Percentiles rank a stretch among this genome's conserved stretches.
Conservation (phyloP, 2,888 invertebrate species). For the Cephus rjabovi region DNA sequence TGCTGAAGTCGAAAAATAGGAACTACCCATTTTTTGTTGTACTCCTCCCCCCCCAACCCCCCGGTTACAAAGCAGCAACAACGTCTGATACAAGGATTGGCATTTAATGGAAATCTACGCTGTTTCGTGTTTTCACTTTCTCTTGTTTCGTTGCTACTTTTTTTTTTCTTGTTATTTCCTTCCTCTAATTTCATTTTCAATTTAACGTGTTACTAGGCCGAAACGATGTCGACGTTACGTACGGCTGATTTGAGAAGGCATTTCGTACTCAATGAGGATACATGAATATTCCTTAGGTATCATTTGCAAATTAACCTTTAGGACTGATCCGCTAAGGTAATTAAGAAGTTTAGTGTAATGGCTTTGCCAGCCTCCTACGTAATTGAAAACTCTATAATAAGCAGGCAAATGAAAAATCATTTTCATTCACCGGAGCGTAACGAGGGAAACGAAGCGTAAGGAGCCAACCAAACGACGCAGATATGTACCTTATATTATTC, state of each 20-base stretch:
- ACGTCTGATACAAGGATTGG: constrained; percentile 20
- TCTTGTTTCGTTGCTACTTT: background rate
- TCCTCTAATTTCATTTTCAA: background rate
- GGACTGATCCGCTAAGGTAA: background rate
- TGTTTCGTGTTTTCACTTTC: constrained; percentile 15
- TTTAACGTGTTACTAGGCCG: background rate
- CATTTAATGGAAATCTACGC: constrained; percentile 37
- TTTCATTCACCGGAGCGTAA: background rate
- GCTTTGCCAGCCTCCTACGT: background rate
- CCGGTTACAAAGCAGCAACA: constrained; percentile 15
- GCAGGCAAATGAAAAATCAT: background rate
- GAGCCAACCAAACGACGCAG: background rate
- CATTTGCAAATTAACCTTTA: background rate
- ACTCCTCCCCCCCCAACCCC: background rate
- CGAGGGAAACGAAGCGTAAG: background rate
- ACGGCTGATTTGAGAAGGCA: background rate
- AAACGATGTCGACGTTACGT: background rate
- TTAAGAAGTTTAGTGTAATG: background rate
- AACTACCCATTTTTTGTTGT: constrained; percentile 18
- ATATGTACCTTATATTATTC: background rate
- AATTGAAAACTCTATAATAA: background rate
- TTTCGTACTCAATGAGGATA: background rate
- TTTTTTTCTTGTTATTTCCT: background rate
- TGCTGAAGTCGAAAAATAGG: constrained; percentile 10
- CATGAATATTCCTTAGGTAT: background rate